Conservation (phyloP, 2,888 invertebrate species). For the Tinea trinotella region DNA sequence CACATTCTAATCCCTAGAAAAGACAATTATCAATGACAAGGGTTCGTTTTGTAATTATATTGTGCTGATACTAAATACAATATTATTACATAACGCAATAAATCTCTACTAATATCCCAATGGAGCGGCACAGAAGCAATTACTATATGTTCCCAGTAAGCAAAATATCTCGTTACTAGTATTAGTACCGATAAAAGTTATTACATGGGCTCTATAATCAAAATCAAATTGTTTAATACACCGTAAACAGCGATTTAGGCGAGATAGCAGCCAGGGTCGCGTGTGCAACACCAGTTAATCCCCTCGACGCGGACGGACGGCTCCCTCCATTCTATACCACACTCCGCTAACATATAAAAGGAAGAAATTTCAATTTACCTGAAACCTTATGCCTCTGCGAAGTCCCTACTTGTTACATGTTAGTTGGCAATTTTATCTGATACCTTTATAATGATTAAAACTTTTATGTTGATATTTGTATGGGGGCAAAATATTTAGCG, state of each 20-base stretch:
- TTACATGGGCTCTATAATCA: slow-evolving; percentile 45
- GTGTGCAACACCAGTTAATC: slow-evolving; percentile 55
- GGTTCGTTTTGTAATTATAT: not conserved
- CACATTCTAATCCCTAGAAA: not conserved
- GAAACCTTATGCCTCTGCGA: slow-evolving; percentile 2
- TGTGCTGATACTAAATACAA: not conserved
- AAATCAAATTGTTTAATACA: slow-evolving; percentile 63
- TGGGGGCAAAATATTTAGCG: not conserved
- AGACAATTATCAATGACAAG: not conserved
- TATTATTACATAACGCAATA: not conserved
- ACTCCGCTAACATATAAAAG: slow-evolving; percentile 37
- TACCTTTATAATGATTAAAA: not conserved
- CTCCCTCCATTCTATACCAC: slow-evolving; percentile 19
- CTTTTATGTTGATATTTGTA: not conserved
- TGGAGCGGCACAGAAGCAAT: not conserved
- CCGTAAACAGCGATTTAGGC: slow-evolving; percentile 59
- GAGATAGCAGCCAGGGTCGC: slow-evolving; percentile 49
- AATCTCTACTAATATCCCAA: slow-evolving; percentile 4
- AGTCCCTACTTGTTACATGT: slow-evolving; percentile 2
- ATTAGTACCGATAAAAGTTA: slow-evolving; percentile 13
- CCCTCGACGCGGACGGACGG: slow-evolving; percentile 24
- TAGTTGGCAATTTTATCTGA: not conserved
- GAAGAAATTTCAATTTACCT: slow-evolving; percentile 56
- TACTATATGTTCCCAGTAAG: slow-evolving; percentile 4
- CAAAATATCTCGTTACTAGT: slow-evolving; percentile 15